phyloP scores from a whole-genome alignment of 2,797 vertebrate species.

The Sebastes iracundus region DNA sequence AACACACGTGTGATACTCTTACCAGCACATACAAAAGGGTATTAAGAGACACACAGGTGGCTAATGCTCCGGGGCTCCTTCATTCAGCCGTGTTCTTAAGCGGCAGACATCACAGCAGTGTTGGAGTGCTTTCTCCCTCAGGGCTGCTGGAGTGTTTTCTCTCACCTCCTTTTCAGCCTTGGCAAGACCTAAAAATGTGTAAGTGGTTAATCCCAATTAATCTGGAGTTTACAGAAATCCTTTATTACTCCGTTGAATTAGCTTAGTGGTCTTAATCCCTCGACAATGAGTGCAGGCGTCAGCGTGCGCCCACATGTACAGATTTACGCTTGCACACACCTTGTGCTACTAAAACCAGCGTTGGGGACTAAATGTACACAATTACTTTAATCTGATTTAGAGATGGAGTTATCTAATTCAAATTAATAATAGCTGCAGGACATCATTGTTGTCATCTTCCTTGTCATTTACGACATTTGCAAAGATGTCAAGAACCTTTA shows the following conservation, averaged over 20 bases:
- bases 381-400: background rate
- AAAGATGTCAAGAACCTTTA: background rate
- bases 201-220: conserved; percentile 81
- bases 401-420: background rate
- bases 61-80: conserved; percentile 28
- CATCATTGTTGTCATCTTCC: background rate
- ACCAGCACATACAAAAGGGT: conserved; percentile 4
- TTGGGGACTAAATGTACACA: background rate
- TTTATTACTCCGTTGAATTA: conserved; percentile 70
- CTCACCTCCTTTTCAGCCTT: conserved; percentile 44
- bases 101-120: conserved; percentile 45
- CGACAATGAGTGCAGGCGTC: conserved; percentile 41
- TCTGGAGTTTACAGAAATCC: conserved; percentile 70
- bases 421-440: background rate
- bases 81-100: conserved; percentile 43
- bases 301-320: background rate
- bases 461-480: too few relatives aligned
- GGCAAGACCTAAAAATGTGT: conserved; percentile 57
- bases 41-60: conserved; percentile 42
- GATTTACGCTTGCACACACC: background rate
- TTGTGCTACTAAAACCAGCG: background rate
- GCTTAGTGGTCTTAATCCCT: conserved; percentile 69
- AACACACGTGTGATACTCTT: background rate
- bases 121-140: conserved; percentile 20
- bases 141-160: conserved; percentile 31